phyloP scores from a whole-genome alignment of 2,888 invertebrate species.

The Drosophila siamana region DNA sequence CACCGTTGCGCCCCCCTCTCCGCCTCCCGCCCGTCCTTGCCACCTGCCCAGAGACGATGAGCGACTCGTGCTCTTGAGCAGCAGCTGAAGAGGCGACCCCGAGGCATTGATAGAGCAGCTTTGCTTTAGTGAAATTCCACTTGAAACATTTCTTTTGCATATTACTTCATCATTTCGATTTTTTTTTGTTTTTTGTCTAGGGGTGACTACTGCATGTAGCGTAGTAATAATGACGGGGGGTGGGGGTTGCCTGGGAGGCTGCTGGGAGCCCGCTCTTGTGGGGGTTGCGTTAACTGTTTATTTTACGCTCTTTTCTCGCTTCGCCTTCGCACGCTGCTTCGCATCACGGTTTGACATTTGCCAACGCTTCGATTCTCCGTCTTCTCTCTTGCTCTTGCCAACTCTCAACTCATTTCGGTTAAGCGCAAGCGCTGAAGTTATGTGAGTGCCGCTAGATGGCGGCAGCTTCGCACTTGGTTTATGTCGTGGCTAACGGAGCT shows the following conservation, averaged over 20 bases:
- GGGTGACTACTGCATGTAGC: constrained; percentile 7
- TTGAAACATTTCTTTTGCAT: constrained; percentile 6
- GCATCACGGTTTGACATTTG: constrained; percentile 71
- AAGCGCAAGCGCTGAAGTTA: constrained; percentile 29
- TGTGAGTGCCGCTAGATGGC: constrained; percentile 38
- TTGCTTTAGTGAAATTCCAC: constrained; percentile 1
- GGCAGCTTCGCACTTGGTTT: constrained; percentile 1
- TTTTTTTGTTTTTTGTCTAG: constrained; percentile 8
- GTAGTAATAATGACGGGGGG: background rate
- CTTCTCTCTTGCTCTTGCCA: background rate
- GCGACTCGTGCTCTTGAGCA: background rate
- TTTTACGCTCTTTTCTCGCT: constrained; percentile 55
- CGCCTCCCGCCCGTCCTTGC: background rate
- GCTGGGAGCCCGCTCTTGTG: constrained; percentile 13
- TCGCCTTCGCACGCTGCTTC: constrained; percentile 48
- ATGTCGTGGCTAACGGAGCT: constrained; percentile 2
- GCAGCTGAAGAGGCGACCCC: background rate
- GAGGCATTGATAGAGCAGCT: constrained; percentile 10
- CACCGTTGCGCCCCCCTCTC: background rate
- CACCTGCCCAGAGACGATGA: background rate
- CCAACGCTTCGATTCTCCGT: constrained; percentile 11
- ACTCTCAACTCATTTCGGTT: background rate
- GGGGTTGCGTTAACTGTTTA: constrained; percentile 69
- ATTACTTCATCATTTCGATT: constrained; percentile 10
- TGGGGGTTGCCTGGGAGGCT: constrained; percentile 16